Evolutionary conservation across 2,888 invertebrate genomes (phyloP).

Genomic region (Cremastinae sp.): DNA sequence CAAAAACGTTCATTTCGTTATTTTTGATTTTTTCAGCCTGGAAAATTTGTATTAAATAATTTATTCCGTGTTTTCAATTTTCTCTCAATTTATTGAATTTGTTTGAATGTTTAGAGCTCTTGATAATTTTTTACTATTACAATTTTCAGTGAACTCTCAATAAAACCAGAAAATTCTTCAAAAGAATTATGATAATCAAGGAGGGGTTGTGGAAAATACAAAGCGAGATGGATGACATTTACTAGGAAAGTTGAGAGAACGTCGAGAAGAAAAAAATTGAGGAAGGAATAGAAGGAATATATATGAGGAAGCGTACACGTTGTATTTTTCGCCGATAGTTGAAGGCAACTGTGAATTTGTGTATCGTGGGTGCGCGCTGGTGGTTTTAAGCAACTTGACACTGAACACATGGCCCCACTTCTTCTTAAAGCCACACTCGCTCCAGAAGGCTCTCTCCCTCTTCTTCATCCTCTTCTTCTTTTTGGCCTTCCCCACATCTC

Average conservation of each 20-base stretch:
- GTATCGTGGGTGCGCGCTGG: conserved; percentile 52
- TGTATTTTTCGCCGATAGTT: conserved; percentile 49
- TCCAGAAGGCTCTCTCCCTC: conserved; percentile 71
- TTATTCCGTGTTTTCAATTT: too few relatives aligned
- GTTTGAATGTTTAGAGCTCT: too few relatives aligned
- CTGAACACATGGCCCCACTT: conserved; percentile 80
- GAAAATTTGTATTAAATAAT: too few relatives aligned
- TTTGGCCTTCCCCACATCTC: too few relatives aligned
- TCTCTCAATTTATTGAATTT: too few relatives aligned
- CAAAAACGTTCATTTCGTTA: too few relatives aligned
- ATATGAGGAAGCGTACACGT: conserved; percentile 41
- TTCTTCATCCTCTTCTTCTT: conserved; percentile 18
- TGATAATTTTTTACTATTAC: too few relatives aligned
- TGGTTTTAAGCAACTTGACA: conserved; percentile 77
- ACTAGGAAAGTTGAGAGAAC: conserved; percentile 1
- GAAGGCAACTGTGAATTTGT: conserved; percentile 39
- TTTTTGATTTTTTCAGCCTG: too few relatives aligned
- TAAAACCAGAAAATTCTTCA: too few relatives aligned
- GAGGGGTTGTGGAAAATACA: not conserved
- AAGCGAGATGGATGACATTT: conserved; percentile 17
- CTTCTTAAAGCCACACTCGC: conserved; percentile 76
- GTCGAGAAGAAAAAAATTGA: conserved; percentile 13
- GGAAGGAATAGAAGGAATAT: conserved; percentile 22
- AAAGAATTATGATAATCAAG: not conserved
- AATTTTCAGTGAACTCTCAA: too few relatives aligned